phyloP scores from a whole-genome alignment of 1,140 invertebrate species.

The Drosophila kohkoa region DNA sequence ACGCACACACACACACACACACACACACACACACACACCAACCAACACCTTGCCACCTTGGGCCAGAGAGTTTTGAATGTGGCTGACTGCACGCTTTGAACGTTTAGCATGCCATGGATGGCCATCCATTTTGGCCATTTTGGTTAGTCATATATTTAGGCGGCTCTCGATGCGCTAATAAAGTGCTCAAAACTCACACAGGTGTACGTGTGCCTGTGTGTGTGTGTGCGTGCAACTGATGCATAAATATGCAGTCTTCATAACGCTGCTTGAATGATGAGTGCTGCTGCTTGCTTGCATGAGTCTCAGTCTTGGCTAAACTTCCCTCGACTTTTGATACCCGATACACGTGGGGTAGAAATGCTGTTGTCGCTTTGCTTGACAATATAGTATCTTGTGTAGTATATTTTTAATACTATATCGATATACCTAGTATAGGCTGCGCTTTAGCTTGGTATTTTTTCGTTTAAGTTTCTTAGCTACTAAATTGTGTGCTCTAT shows the following conservation, averaged over 20 bases:
- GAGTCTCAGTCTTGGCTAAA: not conserved
- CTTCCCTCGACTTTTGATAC: not conserved
- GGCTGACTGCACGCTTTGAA: constrained; percentile 41
- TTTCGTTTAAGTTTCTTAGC: no score
- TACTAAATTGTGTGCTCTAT: no score
- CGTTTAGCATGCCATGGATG: constrained; percentile 31
- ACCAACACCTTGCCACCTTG: not conserved
- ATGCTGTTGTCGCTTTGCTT: no score
- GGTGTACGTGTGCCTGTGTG: constrained; percentile 1
- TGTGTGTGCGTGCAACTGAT: constrained; percentile 67
- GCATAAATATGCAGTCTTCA: constrained; percentile 69
- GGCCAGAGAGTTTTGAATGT: constrained; percentile 14
- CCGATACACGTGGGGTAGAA: no score
- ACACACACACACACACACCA: not conserved
- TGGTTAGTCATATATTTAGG: constrained; percentile 54
- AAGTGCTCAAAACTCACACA: constrained; percentile 45
- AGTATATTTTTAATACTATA: no score
- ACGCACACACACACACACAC: constrained; percentile 12
- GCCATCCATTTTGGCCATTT: constrained; percentile 50
- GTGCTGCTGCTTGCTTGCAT: not conserved
- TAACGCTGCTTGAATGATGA: constrained; percentile 61
- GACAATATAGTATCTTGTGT: no score
- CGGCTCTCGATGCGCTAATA: constrained; percentile 56
- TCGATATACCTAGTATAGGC: no score
- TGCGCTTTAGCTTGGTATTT: no score